phyloP scores from a whole-genome alignment of 2,888 invertebrate species.

The Imbricaverruca yamaguchii region DNA sequence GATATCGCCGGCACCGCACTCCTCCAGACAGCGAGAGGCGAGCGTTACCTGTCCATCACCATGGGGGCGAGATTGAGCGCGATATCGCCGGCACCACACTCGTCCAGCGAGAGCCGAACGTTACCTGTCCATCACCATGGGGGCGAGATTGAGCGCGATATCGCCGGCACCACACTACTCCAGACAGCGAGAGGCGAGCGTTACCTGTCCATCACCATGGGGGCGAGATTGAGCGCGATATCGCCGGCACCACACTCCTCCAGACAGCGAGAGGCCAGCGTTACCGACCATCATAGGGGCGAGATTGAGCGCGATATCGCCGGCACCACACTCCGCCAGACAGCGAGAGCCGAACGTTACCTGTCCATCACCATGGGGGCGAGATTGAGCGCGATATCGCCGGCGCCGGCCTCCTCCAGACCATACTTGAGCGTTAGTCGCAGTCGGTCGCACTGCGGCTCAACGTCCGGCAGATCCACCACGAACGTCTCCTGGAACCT shows the following conservation, averaged over 20 bases:
- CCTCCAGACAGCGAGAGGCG: constrained; percentile 25
- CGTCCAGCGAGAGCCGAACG: too few species aligned
- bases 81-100: too few species aligned
- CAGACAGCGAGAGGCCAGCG: too few species aligned
- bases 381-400: constrained; percentile 28
- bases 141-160: constrained; percentile 29
- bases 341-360: not conserved
- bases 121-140: constrained; percentile 23
- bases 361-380: constrained; percentile 25
- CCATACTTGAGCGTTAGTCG: constrained; percentile 24
- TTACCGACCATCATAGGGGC: too few species aligned
- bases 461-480: constrained; percentile 24
- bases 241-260: too few species aligned
- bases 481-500: constrained; percentile 26
- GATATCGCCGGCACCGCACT: constrained; percentile 23
- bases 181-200: constrained; percentile 4
- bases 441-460: constrained; percentile 4
- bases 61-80: too few species aligned
- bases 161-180: constrained; percentile 22
- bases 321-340: too few species aligned
- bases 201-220: too few species aligned
- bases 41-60: too few species aligned
- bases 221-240: too few species aligned
- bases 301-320: too few species aligned
- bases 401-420: constrained; percentile 24